phyloP scores from a whole-genome alignment of 1,140 invertebrate species.

The Achatina immaculata region DNA sequence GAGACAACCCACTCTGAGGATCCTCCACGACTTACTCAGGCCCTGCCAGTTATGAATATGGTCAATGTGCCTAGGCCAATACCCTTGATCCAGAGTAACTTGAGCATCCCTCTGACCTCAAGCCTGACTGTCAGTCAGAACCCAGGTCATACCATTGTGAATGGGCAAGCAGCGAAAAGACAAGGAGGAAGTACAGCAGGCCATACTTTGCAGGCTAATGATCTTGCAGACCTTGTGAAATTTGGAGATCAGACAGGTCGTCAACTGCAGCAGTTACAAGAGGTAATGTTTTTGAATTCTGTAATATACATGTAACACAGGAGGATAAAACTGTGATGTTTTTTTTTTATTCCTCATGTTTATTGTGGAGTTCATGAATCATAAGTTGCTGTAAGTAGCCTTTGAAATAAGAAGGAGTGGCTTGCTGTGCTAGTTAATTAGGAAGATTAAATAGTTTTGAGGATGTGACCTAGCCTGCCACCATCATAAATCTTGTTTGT shows the following conservation, averaged over 20 bases:
- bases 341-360: too few relatives aligned
- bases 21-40: slow-evolving; percentile 28
- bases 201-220: not conserved
- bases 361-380: too few relatives aligned
- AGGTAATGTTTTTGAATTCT: slow-evolving; percentile 27
- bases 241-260: slow-evolving; percentile 6
- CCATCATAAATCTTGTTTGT: too few relatives aligned
- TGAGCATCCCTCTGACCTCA: slow-evolving; percentile 41
- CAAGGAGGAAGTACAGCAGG: not conserved
- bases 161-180: not conserved
- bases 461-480: too few relatives aligned
- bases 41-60: slow-evolving; percentile 40
- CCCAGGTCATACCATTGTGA: not conserved
- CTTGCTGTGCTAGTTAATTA: too few relatives aligned
- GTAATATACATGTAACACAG: not conserved
- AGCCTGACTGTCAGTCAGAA: slow-evolving; percentile 11
- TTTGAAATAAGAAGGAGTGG: too few relatives aligned
- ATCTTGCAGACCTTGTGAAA: slow-evolving; percentile 23
- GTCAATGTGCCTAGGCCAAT: slow-evolving; percentile 59
- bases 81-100: slow-evolving; percentile 59
- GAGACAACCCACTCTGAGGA: slow-evolving; percentile 15
- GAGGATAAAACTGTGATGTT: too few relatives aligned
- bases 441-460: too few relatives aligned
- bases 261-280: slow-evolving; percentile 24
- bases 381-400: too few relatives aligned